Base-by-base conservation (phyloP, 2,888 invertebrate genomes). In the Parascotia fuliginaria region DNA sequence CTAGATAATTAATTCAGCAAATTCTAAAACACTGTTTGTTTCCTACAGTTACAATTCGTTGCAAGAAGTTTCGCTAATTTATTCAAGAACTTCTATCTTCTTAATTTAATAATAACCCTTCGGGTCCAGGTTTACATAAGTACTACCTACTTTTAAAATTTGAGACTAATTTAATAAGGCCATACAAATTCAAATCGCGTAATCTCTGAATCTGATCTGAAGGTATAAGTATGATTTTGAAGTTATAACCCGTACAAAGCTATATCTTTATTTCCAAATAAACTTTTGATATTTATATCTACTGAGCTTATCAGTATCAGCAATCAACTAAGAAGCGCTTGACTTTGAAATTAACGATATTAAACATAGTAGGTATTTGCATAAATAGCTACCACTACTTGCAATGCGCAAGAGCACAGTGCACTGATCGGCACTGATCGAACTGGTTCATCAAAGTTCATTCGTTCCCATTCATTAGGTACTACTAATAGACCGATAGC, bases 401-500 rank as follows among this genome's bases (percentile, higher is more conserved):
- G 24, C 24, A 5, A 5, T 19, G 19, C 68, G 69, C 69, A 57
- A 60, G 56, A 61, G 68, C 63, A 70, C 19, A 5, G 19, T 19
- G 5, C 56, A 47, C 47, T 51, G n/a, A n/a, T n/a, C n/a, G n/a
- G 51, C 51, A 60, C 31, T 59, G 73, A 67, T 72, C 61, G 77
- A 80, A 80, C 81, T 76, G 75, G 83, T 86, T 84, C 77, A 72
- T 73, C 75, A 70, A 71, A 76, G 77, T 80, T 80, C 77, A 75
- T 70, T 72, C 70, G 64, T 70, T 73, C 74, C 54, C 85, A 87
- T 88, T 86, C 81, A 85, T 80, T 79, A 76, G n/a, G n/a, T n/a
- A n/a, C n/a, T n/a, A n/a, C n/a, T n/a, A n/a, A n/a, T n/a, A n/a
- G n/a, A n/a, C n/a, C n/a, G n/a, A n/a, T n/a, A n/a, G n/a, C n/a